Conservation (phyloP, 53 echinoderm and acorn worm species). For the Echinarachnius parma region DNA sequence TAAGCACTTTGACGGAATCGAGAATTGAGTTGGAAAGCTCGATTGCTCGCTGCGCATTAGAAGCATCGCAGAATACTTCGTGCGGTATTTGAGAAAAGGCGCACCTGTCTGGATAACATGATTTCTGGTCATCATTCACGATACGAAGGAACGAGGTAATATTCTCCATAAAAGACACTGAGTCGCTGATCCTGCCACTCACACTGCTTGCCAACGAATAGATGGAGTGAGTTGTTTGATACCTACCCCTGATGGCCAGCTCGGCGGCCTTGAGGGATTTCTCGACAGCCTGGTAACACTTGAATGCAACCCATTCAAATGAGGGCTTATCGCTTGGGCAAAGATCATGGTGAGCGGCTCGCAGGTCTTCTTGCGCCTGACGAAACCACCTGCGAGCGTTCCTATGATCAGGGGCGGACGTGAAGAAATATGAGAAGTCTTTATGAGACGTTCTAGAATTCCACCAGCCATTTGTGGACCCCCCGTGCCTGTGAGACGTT, state of each 20-base stretch:
- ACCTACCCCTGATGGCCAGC: slow-evolving; percentile 13
- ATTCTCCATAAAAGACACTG: neutral
- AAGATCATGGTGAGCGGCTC: slow-evolving; percentile 19
- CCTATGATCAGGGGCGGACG: slow-evolving; percentile 14
- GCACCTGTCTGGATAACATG: slow-evolving; percentile 11
- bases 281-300: slow-evolving; percentile 41
- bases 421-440: slow-evolving; percentile 1
- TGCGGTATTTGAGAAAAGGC: slow-evolving; percentile 30
- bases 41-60: too few relatives aligned
- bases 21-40: too few relatives aligned
- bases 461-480: too few relatives aligned
- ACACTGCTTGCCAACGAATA: neutral
- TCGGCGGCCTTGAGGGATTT: slow-evolving; percentile 48
- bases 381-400: slow-evolving; percentile 28
- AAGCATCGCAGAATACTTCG: neutral
- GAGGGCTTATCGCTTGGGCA: slow-evolving; percentile 19
- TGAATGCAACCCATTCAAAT: slow-evolving; percentile 39
- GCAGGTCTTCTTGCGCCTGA: slow-evolving; percentile 28
- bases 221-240: neutral
- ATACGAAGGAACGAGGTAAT: neutral
- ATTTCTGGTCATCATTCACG: neutral
- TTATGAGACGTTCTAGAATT: too few relatives aligned
- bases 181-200: neutral
- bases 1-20: too few relatives aligned
- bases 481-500: too few relatives aligned